phyloP scores from a whole-genome alignment of 1,140 invertebrate genomes.

The Homalodisca vitripennis region DNA sequence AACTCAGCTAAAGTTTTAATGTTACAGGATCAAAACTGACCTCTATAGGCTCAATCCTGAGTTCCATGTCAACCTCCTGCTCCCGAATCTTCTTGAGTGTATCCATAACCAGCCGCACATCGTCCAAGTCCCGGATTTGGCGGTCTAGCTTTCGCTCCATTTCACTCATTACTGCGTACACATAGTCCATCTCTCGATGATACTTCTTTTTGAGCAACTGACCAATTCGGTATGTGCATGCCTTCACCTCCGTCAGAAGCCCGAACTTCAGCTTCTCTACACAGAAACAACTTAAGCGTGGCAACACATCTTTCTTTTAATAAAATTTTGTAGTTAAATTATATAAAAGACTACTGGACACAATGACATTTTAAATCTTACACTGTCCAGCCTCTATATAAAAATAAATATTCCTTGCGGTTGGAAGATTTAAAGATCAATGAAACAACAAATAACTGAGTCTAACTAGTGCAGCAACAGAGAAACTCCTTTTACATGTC shows the following conservation, averaged over 20 bases:
- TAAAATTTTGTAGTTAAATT: no score
- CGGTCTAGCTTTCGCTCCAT: conserved; percentile 84
- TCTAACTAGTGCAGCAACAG: no score
- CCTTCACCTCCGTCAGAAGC: conserved; percentile 80
- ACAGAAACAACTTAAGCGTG: conserved; percentile 77
- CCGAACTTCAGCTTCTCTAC: conserved; percentile 85
- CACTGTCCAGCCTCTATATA: no score
- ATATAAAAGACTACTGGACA: no score
- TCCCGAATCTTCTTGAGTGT: conserved; percentile 90
- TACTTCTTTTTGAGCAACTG: conserved; percentile 92
- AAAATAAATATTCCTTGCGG: no score
- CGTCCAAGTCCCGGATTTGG: conserved; percentile 88
- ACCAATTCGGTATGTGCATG: conserved; percentile 74
- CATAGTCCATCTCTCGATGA: conserved; percentile 90
- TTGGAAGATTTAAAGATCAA: no score
- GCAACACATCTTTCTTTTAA: no score
- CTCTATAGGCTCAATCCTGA: conserved; percentile 91
- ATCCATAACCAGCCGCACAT: conserved; percentile 91
- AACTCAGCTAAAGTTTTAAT: no score
- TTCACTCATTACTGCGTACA: conserved; percentile 90
- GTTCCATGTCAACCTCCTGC: conserved; percentile 93
- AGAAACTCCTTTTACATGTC: no score
- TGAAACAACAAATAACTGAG: no score
- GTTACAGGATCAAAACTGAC: no score
- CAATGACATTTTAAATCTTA: no score